Percentiles rank a stretch among this genome's conserved stretches.
Conservation (phyloP, 2,113 vertebrate species). For the Coregonus clupeaformis region DNA sequence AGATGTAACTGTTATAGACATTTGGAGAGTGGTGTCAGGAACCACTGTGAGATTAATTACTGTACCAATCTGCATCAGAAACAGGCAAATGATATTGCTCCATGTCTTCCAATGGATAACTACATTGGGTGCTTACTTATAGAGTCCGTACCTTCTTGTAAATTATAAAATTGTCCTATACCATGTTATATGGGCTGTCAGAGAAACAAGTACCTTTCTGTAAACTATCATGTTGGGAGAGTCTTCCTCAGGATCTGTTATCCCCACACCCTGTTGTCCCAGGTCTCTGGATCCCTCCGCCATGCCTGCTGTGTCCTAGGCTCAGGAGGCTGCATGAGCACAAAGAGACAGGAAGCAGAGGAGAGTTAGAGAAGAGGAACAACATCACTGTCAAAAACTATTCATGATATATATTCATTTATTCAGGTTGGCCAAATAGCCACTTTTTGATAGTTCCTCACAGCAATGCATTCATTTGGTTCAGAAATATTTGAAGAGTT, state of each 20-base stretch:
- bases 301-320: constrained; percentile 73
- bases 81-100: background rate
- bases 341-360: constrained; percentile 6
- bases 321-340: constrained; percentile 5
- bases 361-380: background rate
- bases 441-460: constrained; percentile 34
- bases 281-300: constrained; percentile 84
- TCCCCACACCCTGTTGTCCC: constrained; percentile 56
- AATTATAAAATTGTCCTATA: background rate
- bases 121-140: background rate
- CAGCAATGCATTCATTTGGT: constrained; percentile 16
- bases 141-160: background rate
- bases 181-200: background rate
- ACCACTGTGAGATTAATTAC: constrained; percentile 2
- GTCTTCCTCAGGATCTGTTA: constrained; percentile 83
- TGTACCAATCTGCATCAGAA: background rate
- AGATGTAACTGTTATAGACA: constrained; percentile 22
- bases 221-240: constrained; percentile 98
- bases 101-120: too few species aligned
- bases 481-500: background rate
- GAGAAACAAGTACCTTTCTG: constrained; percentile 83
- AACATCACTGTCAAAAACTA: background rate
- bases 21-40: constrained; percentile 20
- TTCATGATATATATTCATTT: background rate
- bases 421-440: background rate